Percentiles rank a stretch among this genome's conserved stretches.
phyloP scores from a whole-genome alignment of 2,888 invertebrate species.

The Trypoxylon attenuatum region DNA sequence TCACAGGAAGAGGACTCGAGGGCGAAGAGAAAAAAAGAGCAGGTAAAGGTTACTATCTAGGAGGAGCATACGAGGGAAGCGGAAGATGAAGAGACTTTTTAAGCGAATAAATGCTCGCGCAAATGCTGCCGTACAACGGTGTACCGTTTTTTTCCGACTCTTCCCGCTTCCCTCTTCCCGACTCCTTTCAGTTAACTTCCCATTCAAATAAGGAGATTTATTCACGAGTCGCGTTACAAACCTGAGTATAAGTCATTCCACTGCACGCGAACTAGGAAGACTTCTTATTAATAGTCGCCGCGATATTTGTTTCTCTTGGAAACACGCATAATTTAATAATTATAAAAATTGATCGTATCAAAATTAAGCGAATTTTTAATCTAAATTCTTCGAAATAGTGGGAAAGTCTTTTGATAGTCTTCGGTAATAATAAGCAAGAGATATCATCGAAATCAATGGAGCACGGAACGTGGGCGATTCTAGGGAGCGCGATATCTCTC shows the following conservation, averaged over 20 bases:
- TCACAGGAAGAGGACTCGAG: neutral
- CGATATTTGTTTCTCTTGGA: too few species aligned
- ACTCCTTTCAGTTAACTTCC: conserved; percentile 16
- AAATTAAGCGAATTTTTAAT: too few species aligned
- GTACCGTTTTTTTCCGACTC: conserved; percentile 45
- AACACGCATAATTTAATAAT: too few species aligned
- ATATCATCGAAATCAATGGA: neutral
- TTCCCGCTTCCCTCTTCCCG: conserved; percentile 1
- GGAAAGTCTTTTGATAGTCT: too few species aligned
- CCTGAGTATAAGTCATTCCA: conserved; percentile 3
- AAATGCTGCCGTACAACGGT: conserved; percentile 43
- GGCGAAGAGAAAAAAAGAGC: conserved; percentile 12
- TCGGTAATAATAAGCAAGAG: neutral
- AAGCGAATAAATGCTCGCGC: conserved; percentile 46
- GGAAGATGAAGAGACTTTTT: conserved; percentile 55
- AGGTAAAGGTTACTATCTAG: conserved; percentile 18
- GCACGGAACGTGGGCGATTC: neutral
- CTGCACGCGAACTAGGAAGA: too few species aligned
- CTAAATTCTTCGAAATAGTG: too few species aligned
- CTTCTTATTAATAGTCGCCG: too few species aligned
- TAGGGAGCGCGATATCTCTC: conserved; percentile 9
- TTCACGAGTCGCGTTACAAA: conserved; percentile 12
- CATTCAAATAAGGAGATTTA: conserved; percentile 33
- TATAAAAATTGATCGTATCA: too few species aligned
- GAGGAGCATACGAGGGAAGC: conserved; percentile 49